Conservation (phyloP, 2,888 invertebrate species). For the Smittia aterrima region DNA sequence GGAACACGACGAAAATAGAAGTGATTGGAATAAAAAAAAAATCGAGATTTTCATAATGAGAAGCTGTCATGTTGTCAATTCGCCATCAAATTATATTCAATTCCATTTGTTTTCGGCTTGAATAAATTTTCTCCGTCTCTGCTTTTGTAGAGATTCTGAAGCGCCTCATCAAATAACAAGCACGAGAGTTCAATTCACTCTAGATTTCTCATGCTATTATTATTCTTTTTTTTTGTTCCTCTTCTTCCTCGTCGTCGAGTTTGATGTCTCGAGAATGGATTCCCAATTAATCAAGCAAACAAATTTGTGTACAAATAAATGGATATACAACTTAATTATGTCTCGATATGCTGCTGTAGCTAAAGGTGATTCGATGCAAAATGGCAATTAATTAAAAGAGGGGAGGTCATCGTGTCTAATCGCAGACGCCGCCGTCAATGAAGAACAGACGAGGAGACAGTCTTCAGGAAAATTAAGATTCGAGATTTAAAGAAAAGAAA, state of each 20-base stretch:
- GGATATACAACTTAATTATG: constrained; percentile 40
- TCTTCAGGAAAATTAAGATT: constrained; percentile 32
- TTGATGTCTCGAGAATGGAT: constrained; percentile 13
- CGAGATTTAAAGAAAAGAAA: no score
- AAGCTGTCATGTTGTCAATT: constrained; percentile 41
- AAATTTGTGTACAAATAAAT: constrained; percentile 8
- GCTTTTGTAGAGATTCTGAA: neutral
- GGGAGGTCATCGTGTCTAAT: neutral
- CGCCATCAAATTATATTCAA: constrained; percentile 38
- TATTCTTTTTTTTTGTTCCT: neutral
- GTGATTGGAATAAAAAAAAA: neutral
- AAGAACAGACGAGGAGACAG: neutral
- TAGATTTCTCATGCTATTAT: neutral
- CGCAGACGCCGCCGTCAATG: neutral
- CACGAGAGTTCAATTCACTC: constrained; percentile 15
- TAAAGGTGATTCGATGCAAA: constrained; percentile 33
- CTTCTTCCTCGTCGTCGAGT: neutral
- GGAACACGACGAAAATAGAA: constrained; percentile 19
- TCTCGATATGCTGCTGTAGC: neutral
- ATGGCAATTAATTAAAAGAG: constrained; percentile 41
- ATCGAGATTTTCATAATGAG: constrained; percentile 21
- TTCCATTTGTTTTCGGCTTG: constrained; percentile 36
- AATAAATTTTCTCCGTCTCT: constrained; percentile 34
- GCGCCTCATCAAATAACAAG: constrained; percentile 28
- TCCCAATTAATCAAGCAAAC: constrained; percentile 24